A percentile compares a stretch with the other conserved stretches of the same genome.
phyloP scores from a whole-genome alignment of 92 coral and sea anemone genomes.

The Actinostola sp. region DNA sequence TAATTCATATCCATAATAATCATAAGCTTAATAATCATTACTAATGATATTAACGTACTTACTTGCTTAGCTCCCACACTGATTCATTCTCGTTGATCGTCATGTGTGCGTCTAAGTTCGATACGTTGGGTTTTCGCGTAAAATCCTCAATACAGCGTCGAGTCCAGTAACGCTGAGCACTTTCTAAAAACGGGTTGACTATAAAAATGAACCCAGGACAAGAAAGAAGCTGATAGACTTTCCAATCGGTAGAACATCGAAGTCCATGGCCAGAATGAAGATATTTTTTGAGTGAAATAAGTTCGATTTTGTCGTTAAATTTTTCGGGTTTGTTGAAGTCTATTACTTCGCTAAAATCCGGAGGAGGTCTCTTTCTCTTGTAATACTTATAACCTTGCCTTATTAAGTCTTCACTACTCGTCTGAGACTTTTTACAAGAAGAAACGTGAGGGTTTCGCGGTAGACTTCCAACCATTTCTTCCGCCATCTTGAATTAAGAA shows the following conservation, averaged over 20 bases:
- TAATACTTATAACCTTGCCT: conserved; percentile 95
- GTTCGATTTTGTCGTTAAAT: conserved; percentile 62
- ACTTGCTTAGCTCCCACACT: conserved; percentile 76
- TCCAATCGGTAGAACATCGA: conserved; percentile 77
- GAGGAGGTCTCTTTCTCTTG: conserved; percentile 90
- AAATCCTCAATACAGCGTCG: conserved; percentile 88
- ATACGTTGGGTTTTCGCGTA: conserved; percentile 86
- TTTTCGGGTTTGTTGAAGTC: conserved; percentile 79
- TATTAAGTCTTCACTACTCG: conserved; percentile 54
- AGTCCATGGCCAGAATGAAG: conserved; percentile 73
- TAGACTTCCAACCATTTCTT: neutral
- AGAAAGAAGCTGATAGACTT: conserved; percentile 64
- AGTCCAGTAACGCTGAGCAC: conserved; percentile 94
- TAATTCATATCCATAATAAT: no score
- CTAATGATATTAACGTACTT: neutral
- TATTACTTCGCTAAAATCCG: conserved; percentile 89
- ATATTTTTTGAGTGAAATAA: conserved; percentile 29
- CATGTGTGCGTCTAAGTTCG: conserved; percentile 86
- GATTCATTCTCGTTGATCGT: conserved; percentile 58
- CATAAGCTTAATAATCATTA: no score
- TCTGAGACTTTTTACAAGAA: neutral
- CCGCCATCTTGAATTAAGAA: conserved; percentile 42
- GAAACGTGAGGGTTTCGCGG: neutral
- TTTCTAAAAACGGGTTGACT: conserved; percentile 85
- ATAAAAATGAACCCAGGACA: conserved; percentile 90